These are phyloP conservation scores for Takifugu rubripes DNA, from an alignment of 2,797 vertebrate species.

Conservation along the genomic window DNA sequence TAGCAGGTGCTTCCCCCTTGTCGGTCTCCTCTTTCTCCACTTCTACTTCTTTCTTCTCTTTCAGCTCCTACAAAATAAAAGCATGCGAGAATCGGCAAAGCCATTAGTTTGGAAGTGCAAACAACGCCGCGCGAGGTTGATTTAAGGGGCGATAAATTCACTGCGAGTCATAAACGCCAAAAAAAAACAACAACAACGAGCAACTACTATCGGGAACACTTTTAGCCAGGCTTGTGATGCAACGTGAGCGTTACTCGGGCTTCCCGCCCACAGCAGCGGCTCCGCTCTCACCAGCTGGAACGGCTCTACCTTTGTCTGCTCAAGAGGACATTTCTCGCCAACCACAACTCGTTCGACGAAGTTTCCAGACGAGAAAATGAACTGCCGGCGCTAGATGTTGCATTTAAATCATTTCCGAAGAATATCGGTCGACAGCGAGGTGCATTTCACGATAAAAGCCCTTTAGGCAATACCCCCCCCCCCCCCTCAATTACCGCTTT, in stretches of 20 bases:
- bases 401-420: fast-evolving
- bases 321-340: slow-evolving; percentile 11
- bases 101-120: slow-evolving; percentile 18
- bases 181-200: too few relatives aligned
- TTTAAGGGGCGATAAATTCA: too few relatives aligned
- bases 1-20: slow-evolving; percentile 79
- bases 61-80: slow-evolving; percentile 77
- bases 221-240: slow-evolving; percentile 9
- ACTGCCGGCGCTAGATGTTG: neutral
- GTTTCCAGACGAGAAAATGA: neutral
- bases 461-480: slow-evolving; percentile 13
- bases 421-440: neutral
- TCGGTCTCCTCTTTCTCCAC: slow-evolving; percentile 70
- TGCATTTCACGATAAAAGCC: slow-evolving; percentile 6
- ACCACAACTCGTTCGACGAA: slow-evolving; percentile 10
- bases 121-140: neutral
- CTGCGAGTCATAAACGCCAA: too few relatives aligned
- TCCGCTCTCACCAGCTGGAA: slow-evolving; percentile 47
- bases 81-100: slow-evolving; percentile 14
- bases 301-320: slow-evolving; percentile 61
- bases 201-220: neutral
- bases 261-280: slow-evolving; percentile 71
- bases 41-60: slow-evolving; percentile 82
- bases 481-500: slow-evolving; percentile 6
- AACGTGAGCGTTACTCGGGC: slow-evolving; percentile 33